These are phyloP conservation scores for Dromius quadrimaculatus DNA, from an alignment of 2,888 invertebrate genomes.

Conservation along the genomic window DNA sequence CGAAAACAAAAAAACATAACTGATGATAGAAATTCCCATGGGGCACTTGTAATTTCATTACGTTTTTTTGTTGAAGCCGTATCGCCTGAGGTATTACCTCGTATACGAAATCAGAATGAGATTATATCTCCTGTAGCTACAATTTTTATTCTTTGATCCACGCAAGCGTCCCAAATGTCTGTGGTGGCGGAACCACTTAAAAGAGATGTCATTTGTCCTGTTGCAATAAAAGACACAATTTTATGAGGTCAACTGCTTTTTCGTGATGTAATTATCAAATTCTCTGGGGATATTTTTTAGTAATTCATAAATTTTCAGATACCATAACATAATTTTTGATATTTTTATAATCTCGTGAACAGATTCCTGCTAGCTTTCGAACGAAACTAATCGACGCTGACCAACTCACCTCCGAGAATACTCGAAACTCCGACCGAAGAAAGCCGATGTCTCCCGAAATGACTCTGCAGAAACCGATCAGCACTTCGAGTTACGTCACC, in stretches of 20 bases:
- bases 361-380: no score
- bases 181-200: no score
- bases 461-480: constrained; percentile 37
- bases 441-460: not conserved
- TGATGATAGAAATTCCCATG: constrained; percentile 26
- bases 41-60: constrained; percentile 34
- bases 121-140: constrained; percentile 25
- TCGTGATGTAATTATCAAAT: no score
- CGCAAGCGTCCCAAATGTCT: no score
- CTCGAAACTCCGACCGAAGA: not conserved
- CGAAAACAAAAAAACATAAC: constrained; percentile 33
- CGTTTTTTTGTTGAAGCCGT: constrained; percentile 13
- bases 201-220: no score
- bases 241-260: no score
- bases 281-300: no score
- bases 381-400: not conserved
- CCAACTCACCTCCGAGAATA: not conserved
- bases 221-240: no score
- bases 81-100: constrained; percentile 40
- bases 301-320: no score
- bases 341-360: no score
- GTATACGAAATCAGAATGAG: constrained; percentile 44
- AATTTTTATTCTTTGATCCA: constrained; percentile 15
- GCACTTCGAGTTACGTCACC: constrained; percentile 41
- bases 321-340: no score